Base-by-base conservation (phyloP, 2,797 vertebrate species). In the Labroides dimidiatus region DNA sequence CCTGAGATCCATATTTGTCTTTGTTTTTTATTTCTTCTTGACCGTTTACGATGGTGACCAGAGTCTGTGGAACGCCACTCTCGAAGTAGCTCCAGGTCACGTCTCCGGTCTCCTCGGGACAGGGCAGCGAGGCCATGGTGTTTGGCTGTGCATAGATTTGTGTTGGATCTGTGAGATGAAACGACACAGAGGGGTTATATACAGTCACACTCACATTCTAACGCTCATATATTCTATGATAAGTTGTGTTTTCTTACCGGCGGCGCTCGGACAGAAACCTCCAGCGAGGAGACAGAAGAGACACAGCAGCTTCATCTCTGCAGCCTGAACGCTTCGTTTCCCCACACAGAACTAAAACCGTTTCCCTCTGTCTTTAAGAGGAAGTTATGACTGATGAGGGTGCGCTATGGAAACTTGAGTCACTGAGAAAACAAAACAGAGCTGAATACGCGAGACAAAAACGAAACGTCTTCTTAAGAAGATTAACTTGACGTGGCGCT, bases 11-110 rank as follows among this genome's bases (percentile, higher is more conserved):
- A 0, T 10, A 86, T 20, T 45, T 45, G 52, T 43, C 64, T 4
- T 1, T 2, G 11, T 58, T 3, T 0, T 0, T 0, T 4, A 0
- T 54, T 1, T 0, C 0, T 20, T 43, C 23, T 0, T 0, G 0
- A 9, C 52, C 70, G 0, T 67, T 2, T 8, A 0, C 0, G 19
- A 70, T 4, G 0, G 13, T 14, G 43, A 80, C 17, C 0, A 88
- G 69, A 13, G 0, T 8, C 14, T 33, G 14, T 0, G 0, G 0
- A 0, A 71, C 45, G 0, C 8, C 0, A 0, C 0, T 4, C 4
- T 0, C 2, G 5, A 0, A 0, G 11, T 60, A 64, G 4, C 12
- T 64, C 86, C 86, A 88, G 1, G 20, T 20, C 0, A 83, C 54
- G 0, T 63, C 11, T 44, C 48, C 41, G 8, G 30, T 33, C 2